phyloP scores from a whole-genome alignment of 35 echinoderm and acorn worm species.

The Stichopus chloronotus region DNA sequence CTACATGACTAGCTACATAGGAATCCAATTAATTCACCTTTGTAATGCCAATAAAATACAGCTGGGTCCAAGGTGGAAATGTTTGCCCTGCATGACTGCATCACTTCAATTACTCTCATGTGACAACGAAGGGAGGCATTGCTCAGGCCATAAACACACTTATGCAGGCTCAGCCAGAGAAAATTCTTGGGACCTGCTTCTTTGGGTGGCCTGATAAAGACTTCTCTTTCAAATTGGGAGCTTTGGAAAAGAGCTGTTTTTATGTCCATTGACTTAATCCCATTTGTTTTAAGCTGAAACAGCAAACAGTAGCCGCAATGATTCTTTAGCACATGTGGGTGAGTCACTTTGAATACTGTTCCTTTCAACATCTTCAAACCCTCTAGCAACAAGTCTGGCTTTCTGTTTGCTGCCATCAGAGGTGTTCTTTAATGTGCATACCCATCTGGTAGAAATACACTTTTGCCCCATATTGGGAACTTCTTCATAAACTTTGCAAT shows the following conservation, averaged over 20 bases:
- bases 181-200: neutral
- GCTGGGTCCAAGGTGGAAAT: slow-evolving; percentile 33
- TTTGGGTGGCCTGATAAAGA: slow-evolving; percentile 35
- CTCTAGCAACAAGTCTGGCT: slow-evolving; percentile 24
- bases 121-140: slow-evolving; percentile 30
- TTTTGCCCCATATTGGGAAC: slow-evolving; percentile 12
- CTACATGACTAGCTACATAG: slow-evolving; percentile 46
- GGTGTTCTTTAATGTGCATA: slow-evolving; percentile 33
- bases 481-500: slow-evolving; percentile 50
- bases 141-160: slow-evolving; percentile 54
- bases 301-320: slow-evolving; percentile 24
- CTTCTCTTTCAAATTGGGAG: neutral
- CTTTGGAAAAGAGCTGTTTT: slow-evolving; percentile 37
- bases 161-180: slow-evolving; percentile 26
- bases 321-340: slow-evolving; percentile 45
- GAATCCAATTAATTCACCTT: neutral
- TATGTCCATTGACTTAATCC: slow-evolving; percentile 42
- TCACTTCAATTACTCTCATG: slow-evolving; percentile 45
- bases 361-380: slow-evolving; percentile 35
- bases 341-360: slow-evolving; percentile 8
- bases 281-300: slow-evolving; percentile 12
- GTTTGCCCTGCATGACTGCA: neutral
- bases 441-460: slow-evolving; percentile 26
- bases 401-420: slow-evolving; percentile 2
- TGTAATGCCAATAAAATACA: slow-evolving; percentile 5